These are phyloP conservation scores for Imbricaverruca yamaguchii DNA, from an alignment of 2,888 invertebrate species.

Conservation along the genomic window DNA sequence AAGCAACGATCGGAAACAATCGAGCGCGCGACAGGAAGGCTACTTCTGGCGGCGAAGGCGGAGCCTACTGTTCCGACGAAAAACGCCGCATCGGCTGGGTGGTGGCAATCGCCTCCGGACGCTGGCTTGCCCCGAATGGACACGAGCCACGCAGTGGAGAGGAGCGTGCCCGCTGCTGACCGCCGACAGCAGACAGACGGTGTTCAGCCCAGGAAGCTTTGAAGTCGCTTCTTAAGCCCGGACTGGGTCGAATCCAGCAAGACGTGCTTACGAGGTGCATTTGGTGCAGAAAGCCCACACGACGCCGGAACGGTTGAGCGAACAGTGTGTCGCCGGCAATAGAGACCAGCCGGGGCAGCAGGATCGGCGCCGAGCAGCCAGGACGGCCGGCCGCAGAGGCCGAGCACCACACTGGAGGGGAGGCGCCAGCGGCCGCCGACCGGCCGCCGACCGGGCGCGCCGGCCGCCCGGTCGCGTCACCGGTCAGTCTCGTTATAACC, in stretches of 20 bases:
- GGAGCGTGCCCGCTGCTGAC: background rate
- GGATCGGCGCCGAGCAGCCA: no score
- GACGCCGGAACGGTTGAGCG: no score
- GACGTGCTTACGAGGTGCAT: no score
- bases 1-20: slow-evolving; percentile 17
- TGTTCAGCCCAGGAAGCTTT: no score
- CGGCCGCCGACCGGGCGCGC: background rate
- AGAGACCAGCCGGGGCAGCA: no score
- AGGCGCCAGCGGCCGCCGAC: background rate
- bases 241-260: no score
- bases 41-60: background rate
- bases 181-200: background rate
- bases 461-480: background rate
- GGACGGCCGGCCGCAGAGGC: no score
- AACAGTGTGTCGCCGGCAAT: no score
- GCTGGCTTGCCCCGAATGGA: background rate
- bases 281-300: no score
- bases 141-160: background rate
- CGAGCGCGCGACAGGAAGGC: background rate
- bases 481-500: background rate
- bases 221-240: no score
- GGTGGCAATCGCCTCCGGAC: background rate
- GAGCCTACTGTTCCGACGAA: background rate
- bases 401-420: no score
- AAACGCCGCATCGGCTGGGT: background rate